phyloP scores from a whole-genome alignment of 2,888 invertebrate species.

The Scaptomyza polygonia region DNA sequence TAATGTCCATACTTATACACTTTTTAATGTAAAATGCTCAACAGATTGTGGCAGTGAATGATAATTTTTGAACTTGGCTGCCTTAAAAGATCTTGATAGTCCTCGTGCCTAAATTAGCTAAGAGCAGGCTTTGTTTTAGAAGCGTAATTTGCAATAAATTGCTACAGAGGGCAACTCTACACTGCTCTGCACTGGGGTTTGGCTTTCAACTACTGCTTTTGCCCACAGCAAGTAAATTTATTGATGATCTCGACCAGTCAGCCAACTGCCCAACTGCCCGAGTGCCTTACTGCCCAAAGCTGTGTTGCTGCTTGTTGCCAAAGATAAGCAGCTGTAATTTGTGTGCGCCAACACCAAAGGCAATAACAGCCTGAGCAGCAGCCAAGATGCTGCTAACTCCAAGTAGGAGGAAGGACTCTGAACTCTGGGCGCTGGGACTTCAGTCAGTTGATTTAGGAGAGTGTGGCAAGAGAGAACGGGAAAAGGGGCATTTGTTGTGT shows the following conservation, averaged over 20 bases:
- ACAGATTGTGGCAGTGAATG: neutral
- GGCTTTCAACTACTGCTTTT: constrained; percentile 64
- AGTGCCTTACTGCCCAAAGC: constrained; percentile 12
- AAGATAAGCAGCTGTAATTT: constrained; percentile 79
- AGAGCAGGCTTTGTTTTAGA: constrained; percentile 70
- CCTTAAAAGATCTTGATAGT: constrained; percentile 1
- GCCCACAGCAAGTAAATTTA: constrained; percentile 69
- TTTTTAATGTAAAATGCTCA: neutral
- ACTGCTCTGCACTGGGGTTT: constrained; percentile 19
- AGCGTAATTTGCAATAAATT: constrained; percentile 79
- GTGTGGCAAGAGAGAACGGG: constrained; percentile 27
- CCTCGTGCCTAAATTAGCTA: constrained; percentile 61
- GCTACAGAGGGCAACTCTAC: constrained; percentile 49
- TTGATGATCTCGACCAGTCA: constrained; percentile 68
- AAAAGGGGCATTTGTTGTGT: constrained; percentile 44
- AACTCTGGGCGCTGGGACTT: constrained; percentile 6
- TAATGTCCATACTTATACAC: too few species aligned
- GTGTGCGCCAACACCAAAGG: constrained; percentile 75
- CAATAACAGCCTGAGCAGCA: constrained; percentile 36
- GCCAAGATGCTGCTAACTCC: constrained; percentile 56
- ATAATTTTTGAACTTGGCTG: constrained; percentile 17
- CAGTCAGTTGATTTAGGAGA: constrained; percentile 71
- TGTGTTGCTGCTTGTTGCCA: constrained; percentile 59
- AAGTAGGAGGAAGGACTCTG: constrained; percentile 9
- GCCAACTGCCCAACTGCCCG: constrained; percentile 26